Conservation (phyloP, 2,113 vertebrate species). For the Cyprinodon tularosa region DNA sequence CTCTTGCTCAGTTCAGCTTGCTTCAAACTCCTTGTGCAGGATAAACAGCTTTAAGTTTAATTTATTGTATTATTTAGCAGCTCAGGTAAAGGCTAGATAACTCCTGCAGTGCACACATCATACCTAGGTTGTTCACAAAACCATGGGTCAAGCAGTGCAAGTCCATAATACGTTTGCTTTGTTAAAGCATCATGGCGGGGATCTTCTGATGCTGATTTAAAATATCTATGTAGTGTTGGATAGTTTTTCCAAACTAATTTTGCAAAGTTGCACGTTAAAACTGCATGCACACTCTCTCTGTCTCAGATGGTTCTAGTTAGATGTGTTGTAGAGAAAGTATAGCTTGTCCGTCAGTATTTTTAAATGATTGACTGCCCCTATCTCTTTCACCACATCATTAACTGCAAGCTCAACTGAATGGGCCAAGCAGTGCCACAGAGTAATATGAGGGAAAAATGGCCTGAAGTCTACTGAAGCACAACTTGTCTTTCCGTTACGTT, state of each 20-base stretch:
- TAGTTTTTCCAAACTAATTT: background rate
- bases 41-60: no score
- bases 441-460: background rate
- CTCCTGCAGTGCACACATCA: background rate
- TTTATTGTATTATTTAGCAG: background rate
- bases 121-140: background rate
- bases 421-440: constrained; percentile 7
- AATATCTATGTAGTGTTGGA: background rate
- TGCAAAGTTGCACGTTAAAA: background rate
- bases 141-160: background rate
- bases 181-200: background rate
- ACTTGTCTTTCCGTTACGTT: background rate
- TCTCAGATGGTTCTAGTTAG: background rate
- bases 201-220: background rate
- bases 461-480: background rate
- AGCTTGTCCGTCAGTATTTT: background rate
- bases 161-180: background rate
- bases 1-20: no score
- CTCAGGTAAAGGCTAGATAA: background rate
- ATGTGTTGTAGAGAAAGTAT: background rate
- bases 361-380: background rate
- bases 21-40: no score
- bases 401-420: constrained; percentile 4
- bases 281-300: background rate
- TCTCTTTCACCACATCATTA: background rate